phyloP scores from a whole-genome alignment of 2,888 invertebrate species.

The Dione vanillae region DNA sequence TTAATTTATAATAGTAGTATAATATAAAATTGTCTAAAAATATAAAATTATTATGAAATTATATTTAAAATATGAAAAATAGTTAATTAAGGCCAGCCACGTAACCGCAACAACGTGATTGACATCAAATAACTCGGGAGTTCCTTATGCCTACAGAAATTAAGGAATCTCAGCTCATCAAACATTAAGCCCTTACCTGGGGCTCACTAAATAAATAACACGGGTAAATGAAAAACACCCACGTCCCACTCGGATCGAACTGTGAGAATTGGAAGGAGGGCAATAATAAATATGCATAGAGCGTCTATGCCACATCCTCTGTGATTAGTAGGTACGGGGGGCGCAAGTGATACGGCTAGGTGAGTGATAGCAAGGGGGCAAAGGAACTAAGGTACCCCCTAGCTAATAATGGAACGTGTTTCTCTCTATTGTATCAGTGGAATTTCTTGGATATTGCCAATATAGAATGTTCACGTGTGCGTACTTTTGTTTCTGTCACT shows the following conservation, averaged over 20 bases:
- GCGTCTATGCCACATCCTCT: slow-evolving; percentile 82
- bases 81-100: slow-evolving; percentile 30
- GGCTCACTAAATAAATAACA: slow-evolving; percentile 78
- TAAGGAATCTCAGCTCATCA: slow-evolving; percentile 79
- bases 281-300: slow-evolving; percentile 83
- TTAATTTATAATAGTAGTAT: too few relatives aligned
- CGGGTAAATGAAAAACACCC: slow-evolving; percentile 80
- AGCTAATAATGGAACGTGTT: slow-evolving; percentile 78
- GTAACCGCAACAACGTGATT: slow-evolving; percentile 63
- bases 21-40: too few relatives aligned
- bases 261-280: slow-evolving; percentile 76
- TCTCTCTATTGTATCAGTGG: slow-evolving; percentile 77
- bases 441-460: slow-evolving; percentile 82
- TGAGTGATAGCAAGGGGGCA: slow-evolving; percentile 81
- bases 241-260: slow-evolving; percentile 67
- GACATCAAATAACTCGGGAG: slow-evolving; percentile 58
- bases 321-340: slow-evolving; percentile 73
- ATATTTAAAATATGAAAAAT: too few relatives aligned
- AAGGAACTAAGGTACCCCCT: slow-evolving; percentile 73
- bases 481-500: slow-evolving; percentile 75
- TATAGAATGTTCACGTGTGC: slow-evolving; percentile 76
- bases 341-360: slow-evolving; percentile 76
- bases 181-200: slow-evolving; percentile 78
- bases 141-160: slow-evolving; percentile 68
- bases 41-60: too few relatives aligned